Percentiles rank a stretch among this genome's conserved stretches.
Conservation (phyloP, 2,888 invertebrate species). For the Punctoribates punctum region DNA sequence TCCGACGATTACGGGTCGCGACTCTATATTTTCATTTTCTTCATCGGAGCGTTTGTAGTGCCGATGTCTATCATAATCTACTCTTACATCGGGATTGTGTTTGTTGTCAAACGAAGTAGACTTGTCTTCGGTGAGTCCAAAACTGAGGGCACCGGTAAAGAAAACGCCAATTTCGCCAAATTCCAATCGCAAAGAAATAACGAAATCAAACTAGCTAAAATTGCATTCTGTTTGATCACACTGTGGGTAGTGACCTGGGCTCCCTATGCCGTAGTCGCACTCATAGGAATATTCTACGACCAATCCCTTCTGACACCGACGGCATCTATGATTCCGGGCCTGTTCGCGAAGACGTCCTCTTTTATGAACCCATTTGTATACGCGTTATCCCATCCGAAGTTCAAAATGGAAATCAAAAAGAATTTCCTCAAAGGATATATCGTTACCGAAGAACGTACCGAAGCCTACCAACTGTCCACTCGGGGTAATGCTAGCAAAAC, state of each 20-base stretch:
- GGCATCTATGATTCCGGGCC: slow-evolving; percentile 55
- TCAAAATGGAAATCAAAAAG: slow-evolving; percentile 46
- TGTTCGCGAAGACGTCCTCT: slow-evolving; percentile 57
- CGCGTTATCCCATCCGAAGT: slow-evolving; percentile 54
- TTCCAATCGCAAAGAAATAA: slow-evolving; percentile 16
- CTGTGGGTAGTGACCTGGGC: slow-evolving; percentile 78
- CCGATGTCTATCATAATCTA: slow-evolving; percentile 68
- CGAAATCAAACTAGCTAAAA: slow-evolving; percentile 66
- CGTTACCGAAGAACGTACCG: not conserved
- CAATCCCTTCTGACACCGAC: slow-evolving; percentile 65
- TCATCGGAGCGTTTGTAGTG: slow-evolving; percentile 64
- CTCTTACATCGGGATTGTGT: slow-evolving; percentile 68
- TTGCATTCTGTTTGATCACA: slow-evolving; percentile 66
- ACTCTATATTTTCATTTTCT: slow-evolving; percentile 69
- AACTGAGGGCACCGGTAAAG: not conserved
- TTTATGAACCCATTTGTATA: slow-evolving; percentile 57
- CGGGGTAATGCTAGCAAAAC: not conserved
- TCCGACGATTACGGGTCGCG: slow-evolving; percentile 61
- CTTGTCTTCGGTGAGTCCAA: slow-evolving; percentile 41
- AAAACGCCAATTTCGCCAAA: slow-evolving; percentile 8
- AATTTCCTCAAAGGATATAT: slow-evolving; percentile 58
- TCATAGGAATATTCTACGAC: slow-evolving; percentile 67
- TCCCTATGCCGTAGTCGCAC: slow-evolving; percentile 71
- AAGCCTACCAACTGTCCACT: not conserved
- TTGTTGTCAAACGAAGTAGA: slow-evolving; percentile 47